Percentiles rank a stretch among this genome's conserved stretches.
phyloP scores from a whole-genome alignment of 2,888 invertebrate species.

The Tachystola acroxantha region DNA sequence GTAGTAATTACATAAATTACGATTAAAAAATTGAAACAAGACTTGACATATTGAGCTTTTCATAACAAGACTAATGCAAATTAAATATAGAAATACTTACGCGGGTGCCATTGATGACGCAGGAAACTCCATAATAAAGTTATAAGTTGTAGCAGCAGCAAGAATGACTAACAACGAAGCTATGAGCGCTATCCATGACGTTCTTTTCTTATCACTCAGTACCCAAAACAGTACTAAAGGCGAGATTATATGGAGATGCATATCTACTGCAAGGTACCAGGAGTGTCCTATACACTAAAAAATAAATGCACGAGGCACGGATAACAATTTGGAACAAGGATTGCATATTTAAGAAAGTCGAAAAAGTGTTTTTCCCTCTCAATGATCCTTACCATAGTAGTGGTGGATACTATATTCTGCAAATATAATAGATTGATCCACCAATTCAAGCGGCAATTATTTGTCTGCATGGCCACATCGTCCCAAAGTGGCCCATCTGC shows the following conservation, averaged over 20 bases:
- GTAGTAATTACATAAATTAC: too few relatives aligned
- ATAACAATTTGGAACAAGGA: too few relatives aligned
- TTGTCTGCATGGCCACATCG: constrained; percentile 17
- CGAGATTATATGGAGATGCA: constrained; percentile 52
- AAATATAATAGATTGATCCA: constrained; percentile 46
- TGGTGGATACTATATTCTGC: constrained; percentile 41
- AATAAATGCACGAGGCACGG: neutral
- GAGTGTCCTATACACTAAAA: constrained; percentile 50
- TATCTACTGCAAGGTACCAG: constrained; percentile 59
- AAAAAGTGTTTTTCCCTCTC: too few relatives aligned
- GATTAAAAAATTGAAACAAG: too few relatives aligned
- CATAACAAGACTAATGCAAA: too few relatives aligned
- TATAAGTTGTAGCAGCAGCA: constrained; percentile 32
- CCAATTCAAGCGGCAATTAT: constrained; percentile 39
- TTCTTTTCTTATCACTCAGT: constrained; percentile 24
- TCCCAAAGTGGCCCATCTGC: constrained; percentile 41
- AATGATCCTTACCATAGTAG: constrained; percentile 28
- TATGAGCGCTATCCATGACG: constrained; percentile 38
- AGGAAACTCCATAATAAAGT: constrained; percentile 35
- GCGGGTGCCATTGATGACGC: constrained; percentile 25
- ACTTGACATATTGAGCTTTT: too few relatives aligned
- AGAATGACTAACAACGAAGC: constrained; percentile 26
- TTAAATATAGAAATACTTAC: constrained; percentile 27
- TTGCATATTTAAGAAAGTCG: too few relatives aligned
- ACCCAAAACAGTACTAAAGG: constrained; percentile 51